Percentiles rank a stretch among this genome's conserved stretches.
Evolutionary conservation across 2,888 invertebrate species (phyloP).

Genomic region (Chymomyza caudatula): DNA sequence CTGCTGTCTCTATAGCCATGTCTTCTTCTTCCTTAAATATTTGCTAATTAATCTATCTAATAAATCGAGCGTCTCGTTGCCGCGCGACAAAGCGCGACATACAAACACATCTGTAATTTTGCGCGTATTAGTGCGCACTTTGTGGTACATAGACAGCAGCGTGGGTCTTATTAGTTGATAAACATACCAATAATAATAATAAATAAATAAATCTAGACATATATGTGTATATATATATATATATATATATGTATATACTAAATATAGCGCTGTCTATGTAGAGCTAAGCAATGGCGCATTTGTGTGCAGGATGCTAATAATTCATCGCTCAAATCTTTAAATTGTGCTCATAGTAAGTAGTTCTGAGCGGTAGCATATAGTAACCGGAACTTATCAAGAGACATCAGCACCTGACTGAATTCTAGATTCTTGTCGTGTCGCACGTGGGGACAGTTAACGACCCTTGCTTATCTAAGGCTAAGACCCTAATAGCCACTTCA

Average conservation of each 20-base stretch:
- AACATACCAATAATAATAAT: neutral
- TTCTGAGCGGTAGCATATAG: neutral
- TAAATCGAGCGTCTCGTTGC: conserved; percentile 31
- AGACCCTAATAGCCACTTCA: neutral
- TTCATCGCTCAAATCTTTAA: neutral
- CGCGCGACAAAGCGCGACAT: neutral
- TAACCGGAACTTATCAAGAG: neutral
- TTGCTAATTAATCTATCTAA: conserved; percentile 37
- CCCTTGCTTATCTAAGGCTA: neutral
- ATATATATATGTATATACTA: conserved; percentile 15
- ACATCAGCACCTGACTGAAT: neutral
- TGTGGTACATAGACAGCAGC: neutral
- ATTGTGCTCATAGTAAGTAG: neutral
- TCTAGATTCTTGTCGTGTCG: neutral
- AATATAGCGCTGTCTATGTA: neutral
- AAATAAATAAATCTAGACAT: neutral
- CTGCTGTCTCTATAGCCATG: neutral
- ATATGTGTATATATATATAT: conserved; percentile 8
- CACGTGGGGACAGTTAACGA: neutral
- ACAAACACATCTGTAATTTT: neutral
- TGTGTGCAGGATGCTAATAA: neutral
- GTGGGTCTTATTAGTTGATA: neutral
- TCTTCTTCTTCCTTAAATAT: conserved; percentile 14
- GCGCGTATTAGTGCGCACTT: neutral
- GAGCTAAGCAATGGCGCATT: neutral